Percentiles rank a stretch among this genome's conserved stretches.
These are phyloP conservation scores for Momotus momota DNA, from an alignment of 2,797 vertebrate genomes.

Conservation along the genomic window DNA sequence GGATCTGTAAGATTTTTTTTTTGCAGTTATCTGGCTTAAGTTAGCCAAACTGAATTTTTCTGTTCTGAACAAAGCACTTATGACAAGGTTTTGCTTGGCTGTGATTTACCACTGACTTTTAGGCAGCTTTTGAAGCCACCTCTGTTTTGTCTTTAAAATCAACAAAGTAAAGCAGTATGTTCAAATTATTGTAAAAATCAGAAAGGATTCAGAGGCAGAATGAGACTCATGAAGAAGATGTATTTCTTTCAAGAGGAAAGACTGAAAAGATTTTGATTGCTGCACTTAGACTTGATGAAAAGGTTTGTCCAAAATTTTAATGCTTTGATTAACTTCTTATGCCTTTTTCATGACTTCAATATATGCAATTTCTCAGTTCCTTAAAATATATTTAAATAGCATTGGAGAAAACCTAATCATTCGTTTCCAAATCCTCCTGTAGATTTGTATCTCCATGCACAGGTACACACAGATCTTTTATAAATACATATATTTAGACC, in stretches of 20 bases:
- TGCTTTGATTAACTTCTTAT: not conserved
- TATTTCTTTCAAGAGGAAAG: not conserved
- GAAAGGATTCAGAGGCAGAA: not conserved
- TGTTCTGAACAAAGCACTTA: not conserved
- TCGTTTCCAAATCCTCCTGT: not conserved
- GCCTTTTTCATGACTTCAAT: not conserved
- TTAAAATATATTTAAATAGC: not conserved
- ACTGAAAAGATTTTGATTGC: constrained; percentile 1
- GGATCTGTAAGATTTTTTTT: not conserved
- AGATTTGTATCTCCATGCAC: not conserved
- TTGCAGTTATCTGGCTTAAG: not conserved
- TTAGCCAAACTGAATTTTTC: not conserved
- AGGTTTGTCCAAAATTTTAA: not conserved
- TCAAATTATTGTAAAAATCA: not conserved
- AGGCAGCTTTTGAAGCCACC: not conserved
- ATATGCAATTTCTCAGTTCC: not conserved
- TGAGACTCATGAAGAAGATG: not conserved
- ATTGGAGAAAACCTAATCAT: not conserved
- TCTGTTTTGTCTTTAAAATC: not conserved
- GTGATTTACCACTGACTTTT: not conserved
- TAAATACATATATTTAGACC: not conserved
- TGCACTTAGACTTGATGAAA: not conserved
- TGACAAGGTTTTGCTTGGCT: not conserved
- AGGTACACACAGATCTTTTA: not conserved
- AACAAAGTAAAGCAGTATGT: not conserved